phyloP scores from a whole-genome alignment of 2,797 vertebrate genomes.

The Zenarchopterus dispar region DNA sequence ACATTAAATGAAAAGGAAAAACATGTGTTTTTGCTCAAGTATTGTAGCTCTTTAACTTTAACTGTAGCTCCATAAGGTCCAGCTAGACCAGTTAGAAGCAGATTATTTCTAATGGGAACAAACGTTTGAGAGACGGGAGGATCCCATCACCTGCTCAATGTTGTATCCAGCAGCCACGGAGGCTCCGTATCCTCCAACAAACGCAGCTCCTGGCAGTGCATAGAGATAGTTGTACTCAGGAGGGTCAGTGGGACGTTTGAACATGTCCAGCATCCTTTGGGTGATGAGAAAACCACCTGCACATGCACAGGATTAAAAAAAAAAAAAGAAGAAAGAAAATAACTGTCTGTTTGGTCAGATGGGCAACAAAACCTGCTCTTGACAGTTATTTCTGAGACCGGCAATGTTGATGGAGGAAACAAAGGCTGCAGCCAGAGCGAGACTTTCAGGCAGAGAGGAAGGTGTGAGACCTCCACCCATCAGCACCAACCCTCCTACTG shows the following conservation, averaged over 20 bases:
- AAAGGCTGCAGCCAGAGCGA: slow-evolving; percentile 85
- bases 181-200: slow-evolving; percentile 82
- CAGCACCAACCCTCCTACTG: slow-evolving; percentile 85
- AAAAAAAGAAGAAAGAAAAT: neutral
- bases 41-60: too few relatives aligned
- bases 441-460: slow-evolving; percentile 76
- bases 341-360: neutral
- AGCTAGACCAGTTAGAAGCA: too few relatives aligned
- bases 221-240: slow-evolving; percentile 86
- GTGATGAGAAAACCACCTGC: slow-evolving; percentile 86
- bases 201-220: slow-evolving; percentile 73
- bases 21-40: too few relatives aligned
- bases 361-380: neutral
- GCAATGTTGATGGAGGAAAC: slow-evolving; percentile 89
- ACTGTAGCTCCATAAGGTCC: too few relatives aligned
- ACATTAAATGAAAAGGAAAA: too few relatives aligned
- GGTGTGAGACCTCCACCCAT: slow-evolving; percentile 86
- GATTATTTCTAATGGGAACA: too few relatives aligned
- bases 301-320: neutral
- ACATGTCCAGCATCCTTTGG: slow-evolving; percentile 86
- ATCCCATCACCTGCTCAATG: slow-evolving; percentile 76
- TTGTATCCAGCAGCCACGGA: slow-evolving; percentile 72
- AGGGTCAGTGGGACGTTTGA: slow-evolving; percentile 86
- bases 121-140: too few relatives aligned
- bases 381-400: slow-evolving; percentile 60